Evolutionary conservation across 2,888 invertebrate genomes (phyloP).

Genomic region (Lasioglossum lativentre): DNA sequence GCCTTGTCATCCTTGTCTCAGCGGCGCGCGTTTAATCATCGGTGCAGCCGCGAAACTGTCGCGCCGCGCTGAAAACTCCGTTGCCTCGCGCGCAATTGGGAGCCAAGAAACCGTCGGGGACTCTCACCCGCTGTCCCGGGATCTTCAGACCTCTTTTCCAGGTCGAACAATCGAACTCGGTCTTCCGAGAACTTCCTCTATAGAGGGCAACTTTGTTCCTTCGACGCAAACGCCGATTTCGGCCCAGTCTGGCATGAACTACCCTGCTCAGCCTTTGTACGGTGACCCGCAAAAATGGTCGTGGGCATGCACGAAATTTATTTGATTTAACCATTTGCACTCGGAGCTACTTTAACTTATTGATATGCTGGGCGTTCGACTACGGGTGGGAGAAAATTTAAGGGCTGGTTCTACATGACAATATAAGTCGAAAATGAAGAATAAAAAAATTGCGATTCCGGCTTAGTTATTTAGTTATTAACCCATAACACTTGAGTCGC

Average conservation of each 20-base stretch:
- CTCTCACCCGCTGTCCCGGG: background rate
- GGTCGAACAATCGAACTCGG: background rate
- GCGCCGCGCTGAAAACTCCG: slow-evolving; percentile 27
- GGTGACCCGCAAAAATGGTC: too few relatives aligned
- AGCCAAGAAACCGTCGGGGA: slow-evolving; percentile 18
- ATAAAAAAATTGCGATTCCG: too few relatives aligned
- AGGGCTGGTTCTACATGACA: too few relatives aligned
- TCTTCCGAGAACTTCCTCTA: background rate
- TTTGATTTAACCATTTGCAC: background rate
- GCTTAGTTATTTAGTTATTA: too few relatives aligned
- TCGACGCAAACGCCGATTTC: background rate
- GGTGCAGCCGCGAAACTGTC: slow-evolving; percentile 31
- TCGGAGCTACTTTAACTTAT: too few relatives aligned
- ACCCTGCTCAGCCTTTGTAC: background rate
- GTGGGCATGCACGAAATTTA: background rate
- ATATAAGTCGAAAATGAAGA: too few relatives aligned
- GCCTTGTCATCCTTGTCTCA: slow-evolving; percentile 12
- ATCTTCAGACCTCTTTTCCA: slow-evolving; percentile 10
- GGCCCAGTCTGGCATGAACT: background rate
- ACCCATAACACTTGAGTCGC: too few relatives aligned
- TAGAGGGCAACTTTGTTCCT: background rate
- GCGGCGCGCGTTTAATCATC: slow-evolving; percentile 69
- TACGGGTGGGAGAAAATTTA: too few relatives aligned
- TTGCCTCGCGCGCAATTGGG: slow-evolving; percentile 11
- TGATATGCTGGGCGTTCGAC: too few relatives aligned